Evolutionary conservation across 2,888 invertebrate genomes (phyloP).

Genomic region (Drosophila robusta): DNA sequence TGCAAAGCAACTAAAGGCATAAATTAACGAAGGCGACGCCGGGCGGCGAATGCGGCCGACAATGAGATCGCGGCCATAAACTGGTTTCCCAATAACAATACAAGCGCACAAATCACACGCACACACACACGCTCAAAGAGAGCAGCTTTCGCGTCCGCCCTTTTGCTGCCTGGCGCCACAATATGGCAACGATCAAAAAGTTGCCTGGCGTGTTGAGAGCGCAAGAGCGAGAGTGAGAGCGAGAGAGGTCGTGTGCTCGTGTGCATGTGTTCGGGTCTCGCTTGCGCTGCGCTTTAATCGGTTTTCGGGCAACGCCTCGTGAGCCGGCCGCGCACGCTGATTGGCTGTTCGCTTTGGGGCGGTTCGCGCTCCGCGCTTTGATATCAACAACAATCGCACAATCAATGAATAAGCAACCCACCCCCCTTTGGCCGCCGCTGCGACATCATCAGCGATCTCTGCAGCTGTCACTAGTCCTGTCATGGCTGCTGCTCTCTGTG

Average conservation of each 20-base stretch:
- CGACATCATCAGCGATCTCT: conserved; percentile 54
- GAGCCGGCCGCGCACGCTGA: conserved; percentile 55
- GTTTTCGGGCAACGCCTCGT: conserved; percentile 55
- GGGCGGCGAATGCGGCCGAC: conserved; percentile 62
- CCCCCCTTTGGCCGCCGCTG: conserved; percentile 2
- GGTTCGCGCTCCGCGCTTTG: conserved; percentile 61
- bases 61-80: conserved; percentile 76
- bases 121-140: conserved; percentile 9
- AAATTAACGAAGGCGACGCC: conserved; percentile 82
- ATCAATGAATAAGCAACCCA: conserved; percentile 53
- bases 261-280: conserved; percentile 11
- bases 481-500: conserved; percentile 45
- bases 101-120: conserved; percentile 23
- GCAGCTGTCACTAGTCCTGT: conserved; percentile 70
- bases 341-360: conserved; percentile 65
- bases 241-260: conserved; percentile 16
- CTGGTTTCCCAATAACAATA: conserved; percentile 69
- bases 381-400: conserved; percentile 65
- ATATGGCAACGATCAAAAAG: conserved; percentile 84
- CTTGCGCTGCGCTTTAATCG: conserved; percentile 62
- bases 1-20: conserved; percentile 83
- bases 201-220: conserved; percentile 19
- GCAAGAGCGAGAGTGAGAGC: not conserved
- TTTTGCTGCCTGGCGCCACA: conserved; percentile 69
- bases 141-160: conserved; percentile 73